Evolutionary conservation across 2,888 invertebrate genomes (phyloP).

Genomic region (Ctenicera cuprea): DNA sequence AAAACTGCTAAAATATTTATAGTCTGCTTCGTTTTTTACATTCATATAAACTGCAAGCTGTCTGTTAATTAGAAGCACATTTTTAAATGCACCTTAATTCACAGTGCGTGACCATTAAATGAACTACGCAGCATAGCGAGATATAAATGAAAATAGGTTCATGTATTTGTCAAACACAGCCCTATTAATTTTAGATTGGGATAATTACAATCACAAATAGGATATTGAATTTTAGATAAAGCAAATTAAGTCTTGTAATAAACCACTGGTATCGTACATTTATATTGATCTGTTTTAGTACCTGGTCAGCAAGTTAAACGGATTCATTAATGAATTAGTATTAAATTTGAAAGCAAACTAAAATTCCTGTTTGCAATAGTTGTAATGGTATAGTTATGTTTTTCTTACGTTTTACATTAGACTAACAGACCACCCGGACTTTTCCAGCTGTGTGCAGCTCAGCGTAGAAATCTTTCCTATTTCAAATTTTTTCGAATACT

Average conservation of each 20-base stretch:
- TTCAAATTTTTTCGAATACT: no score
- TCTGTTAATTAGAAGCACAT: no score
- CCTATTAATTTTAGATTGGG: constrained; percentile 27
- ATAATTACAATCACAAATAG: constrained; percentile 28
- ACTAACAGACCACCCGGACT: no score
- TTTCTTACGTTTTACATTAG: no score
- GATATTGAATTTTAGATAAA: constrained; percentile 40
- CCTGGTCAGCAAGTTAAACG: constrained; percentile 29
- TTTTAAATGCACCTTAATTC: no score
- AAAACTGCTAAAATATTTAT: no score
- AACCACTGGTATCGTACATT: constrained; percentile 26
- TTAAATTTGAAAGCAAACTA: constrained; percentile 18
- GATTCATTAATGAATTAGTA: constrained; percentile 35
- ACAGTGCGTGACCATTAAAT: no score
- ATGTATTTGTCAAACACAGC: constrained; percentile 13
- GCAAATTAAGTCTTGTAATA: constrained; percentile 29
- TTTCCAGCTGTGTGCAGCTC: no score
- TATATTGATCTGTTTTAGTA: constrained; percentile 32
- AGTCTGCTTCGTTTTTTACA: no score
- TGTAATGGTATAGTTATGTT: not conserved
- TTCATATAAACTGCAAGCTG: no score
- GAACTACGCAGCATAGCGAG: not conserved
- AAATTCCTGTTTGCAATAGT: constrained; percentile 6
- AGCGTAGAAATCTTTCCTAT: no score
- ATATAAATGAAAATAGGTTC: not conserved